Conservation (phyloP, 2,113 vertebrate genomes). For the Chrysochloris asiatica region DNA sequence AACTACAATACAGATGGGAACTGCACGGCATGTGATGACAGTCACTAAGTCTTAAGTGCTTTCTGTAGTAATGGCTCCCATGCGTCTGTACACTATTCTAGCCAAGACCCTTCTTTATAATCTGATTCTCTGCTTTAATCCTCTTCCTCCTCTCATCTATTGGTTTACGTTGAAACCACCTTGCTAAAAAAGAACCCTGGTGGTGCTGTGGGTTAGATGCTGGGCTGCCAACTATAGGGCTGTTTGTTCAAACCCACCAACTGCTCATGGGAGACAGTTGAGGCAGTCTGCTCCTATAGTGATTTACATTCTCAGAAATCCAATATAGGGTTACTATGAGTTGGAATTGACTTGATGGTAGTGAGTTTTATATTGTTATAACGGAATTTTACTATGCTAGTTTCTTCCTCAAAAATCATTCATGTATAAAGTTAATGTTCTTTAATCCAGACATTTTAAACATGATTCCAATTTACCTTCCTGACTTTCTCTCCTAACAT, state of each 20-base stretch:
- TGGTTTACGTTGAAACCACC: background rate
- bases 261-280: too few species aligned
- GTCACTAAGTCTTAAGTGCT: too few species aligned
- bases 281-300: too few species aligned
- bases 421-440: background rate
- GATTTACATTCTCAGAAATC: too few species aligned
- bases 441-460: background rate
- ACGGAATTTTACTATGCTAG: background rate
- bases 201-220: too few species aligned
- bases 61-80: background rate
- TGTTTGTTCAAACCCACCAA: too few species aligned
- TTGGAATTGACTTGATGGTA: too few species aligned
- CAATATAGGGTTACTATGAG: too few species aligned
- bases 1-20: background rate
- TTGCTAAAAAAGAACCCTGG: too few species aligned
- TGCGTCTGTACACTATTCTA: background rate
- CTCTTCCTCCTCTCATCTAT: background rate
- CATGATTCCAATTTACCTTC: background rate
- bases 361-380: background rate
- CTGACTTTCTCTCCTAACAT: background rate
- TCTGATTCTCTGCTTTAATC: background rate
- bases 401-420: conserved; percentile 3
- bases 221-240: too few species aligned
- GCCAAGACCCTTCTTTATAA: background rate
- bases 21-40: background rate